Conservation (phyloP, 1,140 invertebrate species). For the Drosophila carrolli region DNA sequence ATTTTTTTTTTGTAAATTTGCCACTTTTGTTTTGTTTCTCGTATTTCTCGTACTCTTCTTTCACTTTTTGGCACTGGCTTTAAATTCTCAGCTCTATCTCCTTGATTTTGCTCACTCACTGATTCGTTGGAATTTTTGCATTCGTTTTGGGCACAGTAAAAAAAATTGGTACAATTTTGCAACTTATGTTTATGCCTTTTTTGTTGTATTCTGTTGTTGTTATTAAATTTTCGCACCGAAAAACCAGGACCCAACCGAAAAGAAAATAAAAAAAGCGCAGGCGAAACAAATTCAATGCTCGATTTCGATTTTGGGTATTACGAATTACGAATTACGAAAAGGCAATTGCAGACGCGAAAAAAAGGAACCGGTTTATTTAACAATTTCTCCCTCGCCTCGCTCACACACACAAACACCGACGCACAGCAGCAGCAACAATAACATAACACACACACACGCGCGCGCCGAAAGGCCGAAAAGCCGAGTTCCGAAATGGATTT, state of each 20-base stretch:
- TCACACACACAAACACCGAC: conserved; percentile 18
- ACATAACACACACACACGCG: conserved; percentile 19
- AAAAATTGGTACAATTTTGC: conserved; percentile 12
- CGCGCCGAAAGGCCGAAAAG: conserved; percentile 7
- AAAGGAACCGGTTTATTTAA: conserved; percentile 37
- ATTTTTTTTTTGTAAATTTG: conserved; percentile 29
- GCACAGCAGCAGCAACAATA: conserved; percentile 11
- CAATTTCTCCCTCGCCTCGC: conserved; percentile 42
- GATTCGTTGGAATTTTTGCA: conserved; percentile 27
- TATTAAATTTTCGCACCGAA: conserved; percentile 12
- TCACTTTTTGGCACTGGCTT: conserved; percentile 36
- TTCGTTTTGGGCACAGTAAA: conserved; percentile 39
- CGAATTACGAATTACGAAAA: conserved; percentile 5
- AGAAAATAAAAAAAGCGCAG: conserved; percentile 8
- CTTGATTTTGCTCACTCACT: conserved; percentile 21
- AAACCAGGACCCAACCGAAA: conserved; percentile 2
- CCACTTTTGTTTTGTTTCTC: conserved; percentile 51
- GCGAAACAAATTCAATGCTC: conserved; percentile 2
- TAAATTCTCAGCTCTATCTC: conserved; percentile 37
- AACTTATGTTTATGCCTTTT: conserved; percentile 12
- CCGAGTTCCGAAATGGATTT: conserved; percentile 9
- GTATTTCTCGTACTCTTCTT: conserved; percentile 25
- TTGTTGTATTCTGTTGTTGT: not conserved
- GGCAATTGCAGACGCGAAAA: conserved; percentile 19
- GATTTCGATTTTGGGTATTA: conserved; percentile 10